Conservation (phyloP, 2,888 invertebrate genomes). For the Lydus trimaculatus region DNA sequence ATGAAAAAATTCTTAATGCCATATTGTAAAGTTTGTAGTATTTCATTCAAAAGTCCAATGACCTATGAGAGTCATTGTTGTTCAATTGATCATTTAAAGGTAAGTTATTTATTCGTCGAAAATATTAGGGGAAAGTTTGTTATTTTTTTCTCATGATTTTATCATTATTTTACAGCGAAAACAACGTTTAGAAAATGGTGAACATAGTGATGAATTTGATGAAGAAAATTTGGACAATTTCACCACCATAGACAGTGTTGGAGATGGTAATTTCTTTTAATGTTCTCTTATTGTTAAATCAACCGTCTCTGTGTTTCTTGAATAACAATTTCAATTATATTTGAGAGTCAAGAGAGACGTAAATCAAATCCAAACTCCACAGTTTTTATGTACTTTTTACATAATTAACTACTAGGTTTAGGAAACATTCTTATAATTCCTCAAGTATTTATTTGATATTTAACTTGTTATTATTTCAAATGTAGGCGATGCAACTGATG, state of each 20-base stretch:
- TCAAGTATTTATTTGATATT: background rate
- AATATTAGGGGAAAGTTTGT: background rate
- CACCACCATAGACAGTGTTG: slow-evolving; percentile 88
- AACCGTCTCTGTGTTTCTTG: slow-evolving; percentile 45
- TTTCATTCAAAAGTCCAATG: slow-evolving; percentile 85
- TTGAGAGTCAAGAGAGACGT: slow-evolving; percentile 45
- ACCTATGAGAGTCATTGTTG: slow-evolving; percentile 84
- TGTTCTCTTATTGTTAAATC: slow-evolving; percentile 31
- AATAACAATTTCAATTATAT: slow-evolving; percentile 35
- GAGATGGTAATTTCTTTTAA: slow-evolving; percentile 69
- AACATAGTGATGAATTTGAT: slow-evolving; percentile 63
- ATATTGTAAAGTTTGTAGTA: slow-evolving; percentile 78
- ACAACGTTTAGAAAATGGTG: slow-evolving; percentile 60
- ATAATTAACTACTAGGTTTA: slow-evolving; percentile 35
- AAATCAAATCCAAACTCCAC: slow-evolving; percentile 37
- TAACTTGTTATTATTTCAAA: slow-evolving; percentile 11
- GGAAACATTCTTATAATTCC: slow-evolving; percentile 30
- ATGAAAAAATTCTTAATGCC: slow-evolving; percentile 88
- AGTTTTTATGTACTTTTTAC: slow-evolving; percentile 12
- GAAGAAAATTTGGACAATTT: slow-evolving; percentile 84
- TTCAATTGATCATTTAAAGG: slow-evolving; percentile 82
- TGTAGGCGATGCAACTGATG: slow-evolving; percentile 36
- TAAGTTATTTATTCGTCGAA: slow-evolving; percentile 53
- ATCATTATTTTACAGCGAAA: slow-evolving; percentile 62
- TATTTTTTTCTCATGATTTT: background rate